Conservation (phyloP, 1,140 invertebrate genomes). For the Chrysoperla carnea region DNA sequence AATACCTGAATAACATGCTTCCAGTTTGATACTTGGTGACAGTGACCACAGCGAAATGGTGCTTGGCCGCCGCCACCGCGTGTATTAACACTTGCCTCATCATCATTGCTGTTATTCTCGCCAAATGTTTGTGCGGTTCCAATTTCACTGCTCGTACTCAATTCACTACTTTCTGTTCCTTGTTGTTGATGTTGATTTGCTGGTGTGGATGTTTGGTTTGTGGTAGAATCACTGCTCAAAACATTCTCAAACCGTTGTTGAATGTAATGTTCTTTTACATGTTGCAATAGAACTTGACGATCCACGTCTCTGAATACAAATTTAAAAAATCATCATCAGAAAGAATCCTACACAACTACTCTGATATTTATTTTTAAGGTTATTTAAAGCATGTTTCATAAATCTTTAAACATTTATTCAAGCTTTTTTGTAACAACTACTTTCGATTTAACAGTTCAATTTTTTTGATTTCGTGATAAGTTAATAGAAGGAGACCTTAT, state of each 20-base stretch:
- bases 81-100: slow-evolving; percentile 20
- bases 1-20: slow-evolving; percentile 63
- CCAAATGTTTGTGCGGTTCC: slow-evolving; percentile 12
- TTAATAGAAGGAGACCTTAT: too few species aligned
- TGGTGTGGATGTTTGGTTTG: background rate
- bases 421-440: too few species aligned
- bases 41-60: slow-evolving; percentile 54
- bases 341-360: background rate
- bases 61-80: slow-evolving; percentile 19
- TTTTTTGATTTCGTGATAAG: too few species aligned
- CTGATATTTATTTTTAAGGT: too few species aligned
- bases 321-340: background rate
- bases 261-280: slow-evolving; percentile 44
- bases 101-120: slow-evolving; percentile 3
- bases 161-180: background rate
- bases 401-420: too few species aligned
- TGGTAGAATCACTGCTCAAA: slow-evolving; percentile 8
- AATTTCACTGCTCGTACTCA: slow-evolving; percentile 7
- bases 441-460: too few species aligned
- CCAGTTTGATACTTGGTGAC: slow-evolving; percentile 59
- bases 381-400: too few species aligned
- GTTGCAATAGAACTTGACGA: slow-evolving; percentile 41
- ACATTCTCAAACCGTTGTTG: slow-evolving; percentile 3
- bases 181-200: slow-evolving; percentile 1
- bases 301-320: slow-evolving; percentile 33